Evolutionary conservation across 2,113 vertebrate species (phyloP), one percentile per base, ranked within the genome.

Genomic region (Lichenostomus cassidix): DNA sequence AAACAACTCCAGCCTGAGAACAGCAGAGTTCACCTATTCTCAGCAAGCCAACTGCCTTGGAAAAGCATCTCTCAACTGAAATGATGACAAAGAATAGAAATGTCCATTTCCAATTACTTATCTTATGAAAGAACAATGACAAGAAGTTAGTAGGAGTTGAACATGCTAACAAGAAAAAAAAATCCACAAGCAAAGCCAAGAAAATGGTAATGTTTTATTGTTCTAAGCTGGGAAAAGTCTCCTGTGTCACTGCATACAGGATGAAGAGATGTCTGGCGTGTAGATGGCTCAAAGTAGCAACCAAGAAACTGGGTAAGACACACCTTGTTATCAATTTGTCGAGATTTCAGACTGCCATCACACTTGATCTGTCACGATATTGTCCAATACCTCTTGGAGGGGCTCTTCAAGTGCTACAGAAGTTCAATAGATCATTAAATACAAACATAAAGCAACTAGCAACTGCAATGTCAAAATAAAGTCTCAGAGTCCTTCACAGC

Each of bases 71-170:
- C 80, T 83, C 33, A 37, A 68, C 24, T 86, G 55, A 90, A 80
- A 90, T 21, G 16, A 58, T 3, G 2, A 53, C 47, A 37, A 91
- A 92, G 71, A 89, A 69, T 23, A 92, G 63, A 81, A 91, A 76
- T 18, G 7, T 76, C 84, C 53, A 85, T 52, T 94, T 64, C 64
- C 69, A 89, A 79, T 44, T 42, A 91, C 56, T 92, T 81, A 87
- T 83, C 90, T 91, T 58, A 63, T 1, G 16, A 74, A 90, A 80
- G 75, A 95, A 92, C 83, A 95, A 92, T 88, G 55, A 90, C 76
- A 89, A 80, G 50, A 97, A 88, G 81, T 90, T 60, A 74, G 85
- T 65, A 88, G 79, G 83, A 94, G 83, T 59, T 58, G 35, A 92
- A 90, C 68, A 59, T 0, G 1, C 75, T 75, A 89, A 53, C 11